These are phyloP conservation scores for Gymnothorax reevesii DNA, from an alignment of 2,797 vertebrate species.

Conservation along the genomic window DNA sequence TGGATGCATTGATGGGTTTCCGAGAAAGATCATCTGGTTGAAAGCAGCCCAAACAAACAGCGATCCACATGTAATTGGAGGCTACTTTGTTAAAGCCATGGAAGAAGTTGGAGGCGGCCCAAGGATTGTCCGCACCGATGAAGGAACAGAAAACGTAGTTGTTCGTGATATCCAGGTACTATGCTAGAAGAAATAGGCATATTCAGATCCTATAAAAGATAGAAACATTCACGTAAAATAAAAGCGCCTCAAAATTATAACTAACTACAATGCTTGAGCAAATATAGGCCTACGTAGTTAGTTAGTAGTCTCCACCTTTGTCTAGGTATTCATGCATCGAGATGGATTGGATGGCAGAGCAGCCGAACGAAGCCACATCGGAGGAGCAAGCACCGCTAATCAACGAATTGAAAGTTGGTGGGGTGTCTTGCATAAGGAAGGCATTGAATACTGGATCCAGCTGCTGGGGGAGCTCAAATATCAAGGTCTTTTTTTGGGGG, in stretches of 20 bases:
- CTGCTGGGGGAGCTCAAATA: background rate
- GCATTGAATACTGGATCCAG: conserved; percentile 8
- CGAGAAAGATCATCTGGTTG: background rate
- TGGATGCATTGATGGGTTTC: background rate
- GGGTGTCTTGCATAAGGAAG: conserved; percentile 24
- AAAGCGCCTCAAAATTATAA: no score
- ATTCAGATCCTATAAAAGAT: no score
- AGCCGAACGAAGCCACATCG: conserved; percentile 21
- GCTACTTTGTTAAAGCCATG: conserved; percentile 5
- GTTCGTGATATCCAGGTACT: no score
- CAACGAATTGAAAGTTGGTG: conserved; percentile 36
- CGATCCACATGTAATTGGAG: conserved; percentile 14
- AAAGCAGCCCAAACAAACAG: conserved; percentile 14
- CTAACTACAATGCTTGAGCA: no score
- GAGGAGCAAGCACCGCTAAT: conserved; percentile 35
- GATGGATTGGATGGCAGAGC: no score
- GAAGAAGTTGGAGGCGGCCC: background rate
- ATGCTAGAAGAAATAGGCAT: no score
- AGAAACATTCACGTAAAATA: no score
- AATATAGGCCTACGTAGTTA: no score
- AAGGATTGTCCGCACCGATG: background rate
- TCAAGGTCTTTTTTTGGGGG: background rate
- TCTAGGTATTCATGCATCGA: background rate
- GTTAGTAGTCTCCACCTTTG: no score
- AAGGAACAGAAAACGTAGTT: background rate